A percentile compares a stretch with the other conserved stretches of the same genome.
Conservation (phyloP, 2,888 invertebrate species). For the Horisme vitalbata region DNA sequence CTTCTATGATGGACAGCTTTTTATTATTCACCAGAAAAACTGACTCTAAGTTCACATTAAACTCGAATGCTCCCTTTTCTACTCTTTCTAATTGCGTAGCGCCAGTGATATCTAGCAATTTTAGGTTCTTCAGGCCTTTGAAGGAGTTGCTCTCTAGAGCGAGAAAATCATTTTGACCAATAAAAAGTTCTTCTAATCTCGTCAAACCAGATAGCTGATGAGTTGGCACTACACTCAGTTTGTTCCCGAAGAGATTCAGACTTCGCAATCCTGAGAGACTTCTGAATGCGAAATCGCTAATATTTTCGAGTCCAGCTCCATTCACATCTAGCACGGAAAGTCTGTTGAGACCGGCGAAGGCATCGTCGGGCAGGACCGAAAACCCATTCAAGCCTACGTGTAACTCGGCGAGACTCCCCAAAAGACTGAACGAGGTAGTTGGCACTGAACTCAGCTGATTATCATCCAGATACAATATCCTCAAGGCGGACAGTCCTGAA, state of each 20-base stretch:
- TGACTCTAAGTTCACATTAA: conserved; percentile 91
- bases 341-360: conserved; percentile 89
- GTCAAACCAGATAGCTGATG: conserved; percentile 87
- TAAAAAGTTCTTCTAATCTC: conserved; percentile 89
- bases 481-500: conserved; percentile 88
- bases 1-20: conserved; percentile 87
- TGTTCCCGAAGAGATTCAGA: conserved; percentile 91
- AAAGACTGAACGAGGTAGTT: conserved; percentile 86
- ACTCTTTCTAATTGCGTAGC: conserved; percentile 88
- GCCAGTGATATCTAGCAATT: conserved; percentile 90
- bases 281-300: conserved; percentile 89
- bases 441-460: conserved; percentile 91
- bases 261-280: conserved; percentile 89
- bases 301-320: conserved; percentile 90
- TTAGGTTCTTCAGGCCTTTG: conserved; percentile 89
- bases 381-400: conserved; percentile 93
- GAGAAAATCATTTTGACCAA: conserved; percentile 92
- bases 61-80: conserved; percentile 89
- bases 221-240: conserved; percentile 89
- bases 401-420: conserved; percentile 91
- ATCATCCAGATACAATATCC: conserved; percentile 92
- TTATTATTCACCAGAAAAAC: conserved; percentile 90
- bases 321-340: conserved; percentile 90
- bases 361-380: conserved; percentile 88
- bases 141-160: conserved; percentile 88